These are phyloP conservation scores for Typhlichthys subterraneus DNA, from an alignment of 2,797 vertebrate species.

Conservation along the genomic window DNA sequence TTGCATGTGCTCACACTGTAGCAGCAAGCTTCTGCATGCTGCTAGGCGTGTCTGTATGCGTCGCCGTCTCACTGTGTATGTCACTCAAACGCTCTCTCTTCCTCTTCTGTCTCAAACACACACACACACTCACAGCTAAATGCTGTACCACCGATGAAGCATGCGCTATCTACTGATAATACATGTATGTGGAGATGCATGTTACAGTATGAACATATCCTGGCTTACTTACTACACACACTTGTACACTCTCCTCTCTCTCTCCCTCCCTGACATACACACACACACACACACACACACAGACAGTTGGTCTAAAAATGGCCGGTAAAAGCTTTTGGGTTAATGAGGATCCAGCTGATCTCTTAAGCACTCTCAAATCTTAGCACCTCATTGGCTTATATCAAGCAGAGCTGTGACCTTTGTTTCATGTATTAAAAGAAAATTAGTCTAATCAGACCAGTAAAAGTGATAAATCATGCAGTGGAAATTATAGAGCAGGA, in stretches of 20 bases:
- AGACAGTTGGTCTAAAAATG: slow-evolving; percentile 37
- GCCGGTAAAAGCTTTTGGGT: slow-evolving; percentile 40
- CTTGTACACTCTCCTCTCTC: neutral
- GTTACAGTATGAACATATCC: neutral
- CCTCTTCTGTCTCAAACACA: neutral
- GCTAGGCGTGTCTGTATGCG: neutral
- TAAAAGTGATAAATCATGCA: slow-evolving; percentile 68
- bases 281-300: neutral
- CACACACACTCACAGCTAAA: neutral
- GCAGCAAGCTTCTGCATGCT: no score
- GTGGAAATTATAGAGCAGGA: slow-evolving; percentile 47
- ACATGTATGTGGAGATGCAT: neutral
- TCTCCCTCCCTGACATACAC: neutral
- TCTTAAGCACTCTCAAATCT: slow-evolving; percentile 63
- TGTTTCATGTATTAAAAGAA: slow-evolving; percentile 71
- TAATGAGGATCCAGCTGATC: slow-evolving; percentile 64
- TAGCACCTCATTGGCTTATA: slow-evolving; percentile 67
- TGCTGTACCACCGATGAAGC: no score
- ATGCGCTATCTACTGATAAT: no score
- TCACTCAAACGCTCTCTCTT: neutral
- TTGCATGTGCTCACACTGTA: no score
- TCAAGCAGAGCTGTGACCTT: slow-evolving; percentile 69
- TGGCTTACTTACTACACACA: neutral
- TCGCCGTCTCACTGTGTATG: neutral
- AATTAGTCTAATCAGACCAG: slow-evolving; percentile 69